A percentile compares a stretch with the other conserved stretches of the same genome.
Evolutionary conservation across 1,140 invertebrate genomes (phyloP).

Genomic region (Heliconius nattereri): DNA sequence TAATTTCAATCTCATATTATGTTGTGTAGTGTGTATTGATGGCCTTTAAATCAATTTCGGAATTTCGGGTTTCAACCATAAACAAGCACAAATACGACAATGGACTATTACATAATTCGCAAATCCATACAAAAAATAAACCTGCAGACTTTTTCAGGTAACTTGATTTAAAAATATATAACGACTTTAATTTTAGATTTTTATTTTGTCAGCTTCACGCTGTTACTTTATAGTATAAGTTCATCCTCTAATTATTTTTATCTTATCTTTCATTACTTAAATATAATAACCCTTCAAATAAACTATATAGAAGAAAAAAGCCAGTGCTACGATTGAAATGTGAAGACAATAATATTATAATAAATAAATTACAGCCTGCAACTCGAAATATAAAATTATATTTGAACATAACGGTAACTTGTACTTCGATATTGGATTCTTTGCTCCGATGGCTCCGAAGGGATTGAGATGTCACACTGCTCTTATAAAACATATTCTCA

Average conservation of each 20-base stretch:
- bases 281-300: too few relatives aligned
- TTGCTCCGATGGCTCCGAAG: constrained; percentile 10
- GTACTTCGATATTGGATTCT: constrained; percentile 21
- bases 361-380: neutral
- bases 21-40: neutral
- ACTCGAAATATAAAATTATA: neutral
- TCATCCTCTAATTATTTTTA: too few relatives aligned
- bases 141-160: too few relatives aligned
- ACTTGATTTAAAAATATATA: too few relatives aligned
- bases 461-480: neutral
- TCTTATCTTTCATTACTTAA: too few relatives aligned
- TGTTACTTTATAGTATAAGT: too few relatives aligned
- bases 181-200: too few relatives aligned
- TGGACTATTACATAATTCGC: neutral
- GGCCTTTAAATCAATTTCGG: neutral
- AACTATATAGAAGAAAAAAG: too few relatives aligned
- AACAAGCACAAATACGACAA: neutral
- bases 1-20: neutral
- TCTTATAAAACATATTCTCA: neutral
- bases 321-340: too few relatives aligned
- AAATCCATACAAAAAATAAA: neutral
- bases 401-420: neutral
- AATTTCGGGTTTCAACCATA: too few relatives aligned
- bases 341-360: neutral
- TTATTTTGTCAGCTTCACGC: too few relatives aligned